phyloP scores from a whole-genome alignment of 2,888 invertebrate genomes.

The Megalurothrips usitatus region DNA sequence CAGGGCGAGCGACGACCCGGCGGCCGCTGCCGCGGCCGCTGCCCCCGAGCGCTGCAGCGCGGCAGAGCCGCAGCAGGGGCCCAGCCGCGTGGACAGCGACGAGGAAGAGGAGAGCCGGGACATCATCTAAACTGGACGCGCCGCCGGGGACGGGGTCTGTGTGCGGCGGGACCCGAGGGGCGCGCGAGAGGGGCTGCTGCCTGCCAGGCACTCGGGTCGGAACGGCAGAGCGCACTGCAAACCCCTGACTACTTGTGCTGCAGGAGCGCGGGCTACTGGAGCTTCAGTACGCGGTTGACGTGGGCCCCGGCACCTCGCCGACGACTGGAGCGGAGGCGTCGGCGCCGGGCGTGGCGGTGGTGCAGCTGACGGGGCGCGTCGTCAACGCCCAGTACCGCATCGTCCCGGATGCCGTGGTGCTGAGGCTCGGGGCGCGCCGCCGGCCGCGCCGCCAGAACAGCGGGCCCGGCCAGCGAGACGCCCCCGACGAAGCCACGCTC shows the following conservation, averaged over 20 bases:
- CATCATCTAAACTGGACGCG: neutral
- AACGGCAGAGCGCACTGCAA: no score
- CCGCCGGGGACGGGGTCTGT: neutral
- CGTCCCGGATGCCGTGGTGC: neutral
- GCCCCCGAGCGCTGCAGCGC: neutral
- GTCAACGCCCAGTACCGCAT: constrained; percentile 4
- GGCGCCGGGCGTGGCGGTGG: neutral
- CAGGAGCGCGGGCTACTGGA: neutral
- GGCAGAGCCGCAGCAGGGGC: neutral
- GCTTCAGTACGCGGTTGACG: neutral
- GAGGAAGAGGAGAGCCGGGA: neutral
- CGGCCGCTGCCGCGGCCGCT: neutral
- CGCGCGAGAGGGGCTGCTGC: neutral
- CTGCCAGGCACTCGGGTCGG: no score
- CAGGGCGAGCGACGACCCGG: neutral
- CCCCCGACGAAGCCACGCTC: neutral
- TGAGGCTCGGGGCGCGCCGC: neutral
- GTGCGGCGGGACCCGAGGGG: neutral
- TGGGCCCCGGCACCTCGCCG: neutral
- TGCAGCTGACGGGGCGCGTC: neutral
- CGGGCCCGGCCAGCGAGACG: neutral
- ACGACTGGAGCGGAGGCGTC: neutral
- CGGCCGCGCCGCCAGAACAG: neutral
- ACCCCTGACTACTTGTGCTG: neutral
- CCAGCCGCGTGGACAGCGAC: neutral